Evolutionary conservation across 2,797 vertebrate species (phyloP).

Genomic region (Cichlasoma orientale): DNA sequence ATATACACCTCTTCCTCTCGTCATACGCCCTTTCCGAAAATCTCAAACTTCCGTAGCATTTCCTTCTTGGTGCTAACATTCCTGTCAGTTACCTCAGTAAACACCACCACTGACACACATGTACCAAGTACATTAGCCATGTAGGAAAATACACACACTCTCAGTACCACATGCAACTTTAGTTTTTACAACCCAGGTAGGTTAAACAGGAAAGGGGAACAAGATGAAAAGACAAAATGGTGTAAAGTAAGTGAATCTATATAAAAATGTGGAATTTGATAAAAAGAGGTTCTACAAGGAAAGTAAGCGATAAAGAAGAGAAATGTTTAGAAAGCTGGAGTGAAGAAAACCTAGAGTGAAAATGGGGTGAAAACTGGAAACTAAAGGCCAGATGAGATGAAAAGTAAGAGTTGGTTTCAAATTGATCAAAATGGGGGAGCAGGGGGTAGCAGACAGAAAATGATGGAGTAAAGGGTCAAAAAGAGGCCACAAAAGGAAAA

Average conservation of each 20-base stretch:
- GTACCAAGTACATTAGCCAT: slow-evolving; percentile 2
- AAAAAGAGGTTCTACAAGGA: neutral
- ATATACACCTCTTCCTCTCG: slow-evolving; percentile 75
- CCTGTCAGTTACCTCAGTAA: slow-evolving; percentile 64
- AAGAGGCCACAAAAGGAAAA: neutral
- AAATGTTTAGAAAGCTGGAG: neutral
- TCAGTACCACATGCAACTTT: slow-evolving; percentile 7
- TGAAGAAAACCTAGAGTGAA: neutral
- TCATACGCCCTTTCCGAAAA: slow-evolving; percentile 62
- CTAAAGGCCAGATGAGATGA: neutral
- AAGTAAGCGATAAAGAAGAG: neutral
- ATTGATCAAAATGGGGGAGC: too few relatives aligned
- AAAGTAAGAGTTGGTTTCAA: too few relatives aligned
- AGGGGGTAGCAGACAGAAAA: neutral
- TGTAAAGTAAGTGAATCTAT: too few relatives aligned
- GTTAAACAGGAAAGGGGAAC: neutral
- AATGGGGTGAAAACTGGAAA: neutral
- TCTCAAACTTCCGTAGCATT: slow-evolving; percentile 79
- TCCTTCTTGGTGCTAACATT: slow-evolving; percentile 76
- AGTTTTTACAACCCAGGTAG: slow-evolving; percentile 13
- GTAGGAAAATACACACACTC: slow-evolving; percentile 21
- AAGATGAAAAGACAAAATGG: neutral
- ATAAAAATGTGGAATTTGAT: neutral
- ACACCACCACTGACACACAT: neutral
- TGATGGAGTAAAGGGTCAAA: neutral